Base-by-base conservation (phyloP, 1,140 invertebrate genomes). In the Drosophila willistoni region DNA sequence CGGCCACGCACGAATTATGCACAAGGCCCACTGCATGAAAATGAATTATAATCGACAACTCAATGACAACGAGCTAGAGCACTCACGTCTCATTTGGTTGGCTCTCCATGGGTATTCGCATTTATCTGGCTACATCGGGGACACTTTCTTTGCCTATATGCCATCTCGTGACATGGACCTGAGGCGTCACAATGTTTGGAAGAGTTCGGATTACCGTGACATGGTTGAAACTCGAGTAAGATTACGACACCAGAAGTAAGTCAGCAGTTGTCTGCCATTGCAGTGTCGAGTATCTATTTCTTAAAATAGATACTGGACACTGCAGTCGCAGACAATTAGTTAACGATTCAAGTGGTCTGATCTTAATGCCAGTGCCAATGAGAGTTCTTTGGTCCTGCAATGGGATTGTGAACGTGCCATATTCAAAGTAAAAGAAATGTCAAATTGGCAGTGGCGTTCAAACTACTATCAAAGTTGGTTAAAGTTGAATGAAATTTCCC, bases 141-240 rank as follows among this genome's bases (percentile, higher is more conserved):
- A 78, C 13, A 80, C 80, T 1, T 90, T 75, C 25, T 92, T 83
- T 13, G 75, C 91, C 1, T 92, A 92, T 60, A 77, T 92, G 83
- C 91, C 91, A 0, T 57, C 78, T 4, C 72, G 61, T 7, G 59
- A 73, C 34, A 12, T 12, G 1, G 83, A 91, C 42, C 34, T 90
- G 2, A 59, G 54, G 9, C 72, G 73, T 0, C 42, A 60, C 1
- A 62, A 51, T 59, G 3, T 73, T 0, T 86, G 82, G 79, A 13
- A 36, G 1, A 25, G 55, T 0, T 1, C 0, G 0, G 60, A 82
- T 5, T 76, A 14, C 22, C 79, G 83, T 3, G 17, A 81, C 10
- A 54, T 76, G 65, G 29, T 10, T 4, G 7, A 17, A 7, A 13
- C 10, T 9, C 41, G 73, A 7, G 2, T 12, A 9, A 13, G 0